Base-by-base conservation (phyloP, 2,797 vertebrate species). In the Threskiornis aethiopicus region DNA sequence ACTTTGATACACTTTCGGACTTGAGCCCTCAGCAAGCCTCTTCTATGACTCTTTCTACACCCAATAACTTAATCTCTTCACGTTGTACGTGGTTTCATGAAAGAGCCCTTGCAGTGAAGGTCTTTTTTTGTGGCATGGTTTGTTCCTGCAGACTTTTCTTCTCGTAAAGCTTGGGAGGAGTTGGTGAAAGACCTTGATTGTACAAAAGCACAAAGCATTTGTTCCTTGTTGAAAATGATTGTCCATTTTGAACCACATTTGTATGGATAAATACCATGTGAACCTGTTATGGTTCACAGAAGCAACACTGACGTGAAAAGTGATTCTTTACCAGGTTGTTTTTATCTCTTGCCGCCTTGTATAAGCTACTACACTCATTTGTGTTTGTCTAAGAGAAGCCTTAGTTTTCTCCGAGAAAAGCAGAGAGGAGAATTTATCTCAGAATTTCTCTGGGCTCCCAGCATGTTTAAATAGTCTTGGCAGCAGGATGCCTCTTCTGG, bases 391-490 rank as follows among this genome's bases (percentile, higher is more conserved):
- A 70, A 44, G 55, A 90, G 35, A 85, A 85, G 33, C 37, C 26
- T 55, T 86, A 33, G 28, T 72, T 90, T 95, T 77, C 58, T 67
- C 42, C 13, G 62, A 81, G 58, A 61, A 93, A 84, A 75, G 39
- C n/a, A 71, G 78, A 87, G 75, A 65, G 66, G 76, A 95, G 67
- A 96, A 49, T 58, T 86, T 67, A 65, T 87, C 57, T 96, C 71
- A 35, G 20, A 61, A 69, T 94, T 94, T 92, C 65, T 87, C 44
- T 54, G 67, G 57, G 58, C 85, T 97, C 94, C 75, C 89, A 93
- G 96, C 90, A 90, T 69, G 67, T 92, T 94, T 81, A 55, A 44
- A 81, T 57, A 90, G 37, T 75, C 67, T 95, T 96, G 97, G 97
- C 97, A 94, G 82, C 49, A 69, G 69, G 73, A 89, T 79, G 65